These are phyloP conservation scores for Nannospalax galili DNA, from an alignment of 2,113 vertebrate genomes.

Conservation along the genomic window DNA sequence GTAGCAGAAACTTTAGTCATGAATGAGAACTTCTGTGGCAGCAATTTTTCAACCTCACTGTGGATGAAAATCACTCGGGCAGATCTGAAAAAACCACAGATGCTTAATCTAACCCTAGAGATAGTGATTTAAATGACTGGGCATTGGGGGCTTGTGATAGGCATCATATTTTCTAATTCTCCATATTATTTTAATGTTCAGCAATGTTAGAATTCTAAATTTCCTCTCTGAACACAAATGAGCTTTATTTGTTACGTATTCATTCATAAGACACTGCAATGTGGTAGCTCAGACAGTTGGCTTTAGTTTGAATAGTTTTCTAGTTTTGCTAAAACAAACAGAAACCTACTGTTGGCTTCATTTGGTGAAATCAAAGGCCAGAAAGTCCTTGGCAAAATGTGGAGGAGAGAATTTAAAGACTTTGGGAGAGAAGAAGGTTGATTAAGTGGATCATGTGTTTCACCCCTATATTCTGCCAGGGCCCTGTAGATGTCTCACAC, in stretches of 20 bases:
- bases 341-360: background rate
- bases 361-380: conserved; percentile 29
- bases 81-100: background rate
- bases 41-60: background rate
- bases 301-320: conserved; percentile 14
- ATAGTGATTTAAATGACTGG: conserved; percentile 1
- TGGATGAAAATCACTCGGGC: background rate
- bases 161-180: background rate
- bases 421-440: conserved; percentile 26
- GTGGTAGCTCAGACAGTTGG: background rate
- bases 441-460: conserved; percentile 25
- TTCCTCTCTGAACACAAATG: background rate
- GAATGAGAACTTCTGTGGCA: background rate
- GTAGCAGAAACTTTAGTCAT: background rate
- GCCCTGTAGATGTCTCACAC: background rate
- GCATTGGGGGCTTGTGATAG: background rate
- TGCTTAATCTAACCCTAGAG: background rate
- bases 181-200: conserved; percentile 43
- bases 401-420: conserved; percentile 58
- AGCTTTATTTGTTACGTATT: background rate
- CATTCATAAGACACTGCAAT: background rate
- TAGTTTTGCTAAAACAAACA: conserved; percentile 49
- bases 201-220: conserved; percentile 12
- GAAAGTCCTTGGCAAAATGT: background rate
- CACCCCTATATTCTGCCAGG: conserved; percentile 35